Percentiles rank a stretch among this genome's conserved stretches.
phyloP scores from a whole-genome alignment of 2,888 invertebrate genomes.

The Ametastegia equiseti region DNA sequence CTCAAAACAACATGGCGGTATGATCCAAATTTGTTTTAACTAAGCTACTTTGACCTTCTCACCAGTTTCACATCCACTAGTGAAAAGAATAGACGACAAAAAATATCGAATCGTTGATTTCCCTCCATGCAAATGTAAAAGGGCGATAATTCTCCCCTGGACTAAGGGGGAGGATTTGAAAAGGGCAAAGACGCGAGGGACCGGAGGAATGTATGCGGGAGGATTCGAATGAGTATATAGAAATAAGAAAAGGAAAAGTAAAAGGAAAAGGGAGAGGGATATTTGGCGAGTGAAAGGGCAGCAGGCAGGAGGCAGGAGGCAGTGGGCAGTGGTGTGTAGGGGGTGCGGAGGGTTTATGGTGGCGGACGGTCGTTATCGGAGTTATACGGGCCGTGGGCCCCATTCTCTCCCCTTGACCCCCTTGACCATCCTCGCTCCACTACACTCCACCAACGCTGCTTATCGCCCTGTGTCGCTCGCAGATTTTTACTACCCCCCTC shows the following conservation, averaged over 20 bases:
- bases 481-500: slow-evolving; percentile 56
- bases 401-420: slow-evolving; percentile 41
- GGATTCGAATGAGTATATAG: too few species aligned
- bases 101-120: too few species aligned
- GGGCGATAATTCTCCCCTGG: too few species aligned
- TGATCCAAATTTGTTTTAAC: too few species aligned
- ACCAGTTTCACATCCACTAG: too few species aligned
- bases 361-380: slow-evolving; percentile 63
- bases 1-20: too few species aligned
- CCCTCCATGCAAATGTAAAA: neutral
- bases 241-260: neutral
- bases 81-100: too few species aligned
- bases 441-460: slow-evolving; percentile 51
- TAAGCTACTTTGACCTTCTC: too few species aligned
- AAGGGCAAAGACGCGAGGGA: neutral
- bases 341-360: slow-evolving; percentile 61
- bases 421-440: slow-evolving; percentile 18
- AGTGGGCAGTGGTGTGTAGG: too few species aligned
- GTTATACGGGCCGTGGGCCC: slow-evolving; percentile 62
- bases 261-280: slow-evolving; percentile 1
- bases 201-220: neutral
- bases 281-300: slow-evolving; percentile 42
- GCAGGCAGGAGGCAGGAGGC: too few species aligned
- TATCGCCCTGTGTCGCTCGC: slow-evolving; percentile 55
- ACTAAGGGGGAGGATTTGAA: neutral